Evolutionary conservation across 37 sponge, comb jelly and placozoan genomes (phyloP).

Genomic region (Axinella damicornis): DNA sequence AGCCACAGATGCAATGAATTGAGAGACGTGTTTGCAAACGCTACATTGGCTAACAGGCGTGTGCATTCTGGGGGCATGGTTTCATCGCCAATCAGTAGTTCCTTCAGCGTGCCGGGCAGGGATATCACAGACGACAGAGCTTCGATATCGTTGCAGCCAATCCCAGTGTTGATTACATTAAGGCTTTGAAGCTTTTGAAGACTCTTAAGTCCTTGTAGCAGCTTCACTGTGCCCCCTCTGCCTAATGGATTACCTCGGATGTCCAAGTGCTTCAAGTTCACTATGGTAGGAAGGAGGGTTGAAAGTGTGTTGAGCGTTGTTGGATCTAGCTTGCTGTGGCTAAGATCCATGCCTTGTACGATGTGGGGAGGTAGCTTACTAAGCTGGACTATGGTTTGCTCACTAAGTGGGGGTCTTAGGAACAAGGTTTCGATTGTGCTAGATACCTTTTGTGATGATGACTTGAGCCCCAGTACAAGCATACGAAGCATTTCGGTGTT

Average conservation of each 20-base stretch:
- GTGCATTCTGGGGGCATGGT: background rate
- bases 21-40: background rate
- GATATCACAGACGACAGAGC: conserved; percentile 4
- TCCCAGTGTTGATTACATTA: conserved; percentile 24
- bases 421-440: conserved; percentile 13
- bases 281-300: background rate
- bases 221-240: conserved; percentile 10
- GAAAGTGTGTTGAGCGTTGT: background rate
- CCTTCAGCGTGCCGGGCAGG: background rate
- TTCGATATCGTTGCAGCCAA: conserved; percentile 9
- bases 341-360: conserved; percentile 19
- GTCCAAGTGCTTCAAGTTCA: conserved; percentile 5
- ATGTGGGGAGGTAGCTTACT: background rate
- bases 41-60: background rate
- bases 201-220: background rate
- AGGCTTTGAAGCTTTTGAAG: background rate
- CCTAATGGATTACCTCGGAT: conserved; percentile 18
- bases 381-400: background rate
- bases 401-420: conserved; percentile 20
- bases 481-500: conserved; percentile 18
- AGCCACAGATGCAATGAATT: conserved; percentile 26
- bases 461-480: conserved; percentile 14
- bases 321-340: conserved; percentile 24
- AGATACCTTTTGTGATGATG: background rate
- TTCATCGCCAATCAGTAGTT: conserved; percentile 18